phyloP scores from a whole-genome alignment of 2,888 invertebrate species.

The Dasypogon diadema region DNA sequence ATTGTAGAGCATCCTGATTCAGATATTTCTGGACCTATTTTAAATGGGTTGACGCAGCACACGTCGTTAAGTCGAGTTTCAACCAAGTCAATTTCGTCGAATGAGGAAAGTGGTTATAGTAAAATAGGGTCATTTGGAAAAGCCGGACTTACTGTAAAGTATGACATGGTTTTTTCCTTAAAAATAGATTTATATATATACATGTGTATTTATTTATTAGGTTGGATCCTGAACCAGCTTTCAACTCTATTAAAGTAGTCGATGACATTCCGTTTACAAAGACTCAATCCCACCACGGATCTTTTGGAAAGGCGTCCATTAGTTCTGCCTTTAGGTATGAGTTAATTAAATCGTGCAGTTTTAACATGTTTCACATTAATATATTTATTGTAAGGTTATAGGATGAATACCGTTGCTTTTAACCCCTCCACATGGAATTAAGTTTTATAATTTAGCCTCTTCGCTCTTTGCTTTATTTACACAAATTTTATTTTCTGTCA shows the following conservation, averaged over 20 bases:
- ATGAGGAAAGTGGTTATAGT: slow-evolving; percentile 65
- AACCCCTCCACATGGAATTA: background rate
- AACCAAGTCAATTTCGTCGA: slow-evolving; percentile 67
- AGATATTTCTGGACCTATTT: slow-evolving; percentile 23
- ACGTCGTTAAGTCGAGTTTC: slow-evolving; percentile 67
- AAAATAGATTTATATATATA: slow-evolving; percentile 9
- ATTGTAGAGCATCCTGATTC: slow-evolving; percentile 11
- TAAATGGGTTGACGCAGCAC: slow-evolving; percentile 52
- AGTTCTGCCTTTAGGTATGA: slow-evolving; percentile 68
- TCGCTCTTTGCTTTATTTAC: too few relatives aligned
- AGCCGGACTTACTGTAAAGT: slow-evolving; percentile 68
- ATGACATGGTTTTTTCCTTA: slow-evolving; percentile 53
- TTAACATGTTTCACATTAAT: too few relatives aligned
- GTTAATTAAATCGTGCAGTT: too few relatives aligned
- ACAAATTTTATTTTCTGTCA: too few relatives aligned
- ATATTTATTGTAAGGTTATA: background rate
- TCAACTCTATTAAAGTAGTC: slow-evolving; percentile 66
- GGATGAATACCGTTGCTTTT: background rate
- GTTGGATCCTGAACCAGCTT: slow-evolving; percentile 65
- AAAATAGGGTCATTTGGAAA: slow-evolving; percentile 70
- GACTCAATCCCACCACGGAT: slow-evolving; percentile 66
- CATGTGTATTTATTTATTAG: slow-evolving; percentile 59
- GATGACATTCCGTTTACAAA: slow-evolving; percentile 68
- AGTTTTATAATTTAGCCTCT: too few relatives aligned
- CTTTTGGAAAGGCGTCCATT: slow-evolving; percentile 69